These are phyloP conservation scores for Marronus borbonicus DNA, from an alignment of 2,888 invertebrate species.

Conservation along the genomic window DNA sequence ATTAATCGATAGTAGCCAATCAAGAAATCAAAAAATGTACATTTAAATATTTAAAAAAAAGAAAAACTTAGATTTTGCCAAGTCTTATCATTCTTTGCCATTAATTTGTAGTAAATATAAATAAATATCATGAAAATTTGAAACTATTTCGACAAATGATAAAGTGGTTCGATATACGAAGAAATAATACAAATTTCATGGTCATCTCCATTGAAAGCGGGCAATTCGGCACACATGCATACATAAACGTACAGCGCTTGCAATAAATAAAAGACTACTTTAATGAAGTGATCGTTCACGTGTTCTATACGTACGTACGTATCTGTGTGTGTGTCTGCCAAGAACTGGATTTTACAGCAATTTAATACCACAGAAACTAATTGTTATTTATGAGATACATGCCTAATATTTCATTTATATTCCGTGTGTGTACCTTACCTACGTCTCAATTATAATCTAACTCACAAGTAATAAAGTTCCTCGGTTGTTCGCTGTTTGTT, in stretches of 20 bases:
- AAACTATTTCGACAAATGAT: too few species aligned
- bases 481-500: constrained; percentile 40
- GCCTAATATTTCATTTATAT: constrained; percentile 66
- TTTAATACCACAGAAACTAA: constrained; percentile 65
- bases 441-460: constrained; percentile 57
- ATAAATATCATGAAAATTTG: too few species aligned
- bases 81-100: too few species aligned
- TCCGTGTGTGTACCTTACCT: constrained; percentile 57
- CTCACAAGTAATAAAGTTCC: constrained; percentile 47
- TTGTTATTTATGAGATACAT: constrained; percentile 65
- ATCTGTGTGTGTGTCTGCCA: constrained; percentile 4
- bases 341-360: constrained; percentile 64
- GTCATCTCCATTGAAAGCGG: too few species aligned
- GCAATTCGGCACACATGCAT: background rate
- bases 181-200: too few species aligned
- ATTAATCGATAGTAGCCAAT: too few species aligned
- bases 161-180: too few species aligned
- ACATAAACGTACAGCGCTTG: background rate
- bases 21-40: too few species aligned
- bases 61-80: too few species aligned
- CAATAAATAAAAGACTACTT: constrained; percentile 37
- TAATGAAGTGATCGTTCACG: constrained; percentile 35
- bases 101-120: too few species aligned
- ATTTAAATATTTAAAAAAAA: too few species aligned
- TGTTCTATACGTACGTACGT: background rate